Base-by-base conservation (phyloP, 2,113 vertebrate genomes). In the Pollimyrus isidori region DNA sequence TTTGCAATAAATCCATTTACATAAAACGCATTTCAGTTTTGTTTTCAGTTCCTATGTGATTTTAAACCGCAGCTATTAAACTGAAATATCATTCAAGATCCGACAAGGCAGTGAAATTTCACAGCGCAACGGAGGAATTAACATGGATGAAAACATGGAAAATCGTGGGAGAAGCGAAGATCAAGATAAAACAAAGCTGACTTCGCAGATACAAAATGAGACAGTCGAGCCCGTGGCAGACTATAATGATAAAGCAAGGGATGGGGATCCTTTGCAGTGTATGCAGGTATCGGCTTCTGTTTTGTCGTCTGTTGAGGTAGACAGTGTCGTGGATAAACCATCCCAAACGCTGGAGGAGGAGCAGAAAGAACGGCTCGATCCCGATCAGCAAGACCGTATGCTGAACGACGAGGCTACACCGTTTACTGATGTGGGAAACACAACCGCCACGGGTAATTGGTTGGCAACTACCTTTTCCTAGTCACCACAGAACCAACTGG, bases 401-500 rank as follows among this genome's bases (percentile, higher is more conserved):
- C 13, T 80, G 46, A 49, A 82, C 1, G 49, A 80, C 69, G 48
- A 80, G 50, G 35, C 69, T 4, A 53, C 49, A 0, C 46, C 62
- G 6, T 86, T 82, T 84, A 88, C 90, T 30, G 89, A 90, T 82
- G 83, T 91, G 45, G 92, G 90, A 88, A 94, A 90, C 90, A 91
- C 94, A 3, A 94, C 93, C 86, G 94, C 94, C 13, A 94, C 94
- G 83, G 94, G 94, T 95, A 45, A 53, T 39, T 50, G 46, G 23
- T 62, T 62, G 56, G 56, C 56, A 49, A 86, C 6, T 15, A 13
- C 30, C 2, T 48, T 23, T 45, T 84, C 39, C 23, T 84, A 42
- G 73, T 42, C 15, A 80, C 35, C 73, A 42, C 35, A 35, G 15
- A 80, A 80, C 73, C 17, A 42, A 15, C 6, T 80, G 15, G 15